Base-by-base conservation (phyloP, 2,113 vertebrate genomes). In the Tauraco erythrolophus region DNA sequence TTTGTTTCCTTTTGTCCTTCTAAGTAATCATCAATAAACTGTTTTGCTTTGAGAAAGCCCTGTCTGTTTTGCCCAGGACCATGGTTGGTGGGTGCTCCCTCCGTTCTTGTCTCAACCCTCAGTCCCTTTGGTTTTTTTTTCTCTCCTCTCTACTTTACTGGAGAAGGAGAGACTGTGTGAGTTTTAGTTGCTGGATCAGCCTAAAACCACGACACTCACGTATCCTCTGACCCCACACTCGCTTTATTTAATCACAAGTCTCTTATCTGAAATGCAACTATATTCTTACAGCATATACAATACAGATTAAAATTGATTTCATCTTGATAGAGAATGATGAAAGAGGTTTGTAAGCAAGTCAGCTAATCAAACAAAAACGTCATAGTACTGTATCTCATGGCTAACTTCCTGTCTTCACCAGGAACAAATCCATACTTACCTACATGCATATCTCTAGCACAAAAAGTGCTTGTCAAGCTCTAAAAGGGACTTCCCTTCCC, bases 371-470 rank as follows among this genome's bases (percentile, higher is more conserved):
- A 71, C 17, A 66, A 58, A 90, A 85, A 21, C 10, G 33, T 4
- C 10, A 27, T 1, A 17, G 30, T 27, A 43, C 48, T 82, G 87
- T 13, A 60, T 53, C 70, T 85, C 4, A 1, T 23, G 33, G 7
- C 22, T 60, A 71, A 50, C 6, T 71, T 62, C 18, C 56, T 5
- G 11, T 58, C 25, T 62, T 64, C 13, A 62, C 10, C 51, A 72
- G 22, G 27, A 80, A 48, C 6, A 69, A 86, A 64, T 33, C 14
- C 22, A 2, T 28, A 25, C 23, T 41, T 14, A 61, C 6, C 10
- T 65, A 11, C 3, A 35, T 12, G 9, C 0, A 0, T 5, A n/a
- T 23, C 28, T 84, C 35, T 5, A 75, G 30, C 33, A 85, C 19
- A 24, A 3, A 11, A 60, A 62, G 13, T 19, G 9, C 43, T 78